phyloP scores from a whole-genome alignment of 2,888 invertebrate genomes.

The Scaptomyza reducta region DNA sequence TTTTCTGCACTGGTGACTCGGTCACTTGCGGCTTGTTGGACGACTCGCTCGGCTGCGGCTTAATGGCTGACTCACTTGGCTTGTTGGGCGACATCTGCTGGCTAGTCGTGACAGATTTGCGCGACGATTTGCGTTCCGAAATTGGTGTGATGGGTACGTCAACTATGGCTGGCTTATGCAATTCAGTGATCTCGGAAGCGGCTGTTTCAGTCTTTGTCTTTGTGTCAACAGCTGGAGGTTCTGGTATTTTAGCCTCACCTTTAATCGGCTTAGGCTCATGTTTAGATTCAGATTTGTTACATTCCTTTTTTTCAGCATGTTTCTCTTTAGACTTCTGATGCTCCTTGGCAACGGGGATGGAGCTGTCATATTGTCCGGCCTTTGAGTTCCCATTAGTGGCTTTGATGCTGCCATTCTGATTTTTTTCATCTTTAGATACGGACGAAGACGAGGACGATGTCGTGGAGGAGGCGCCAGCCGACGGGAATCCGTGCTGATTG shows the following conservation, averaged over 20 bases:
- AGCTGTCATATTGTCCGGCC: slow-evolving; percentile 50
- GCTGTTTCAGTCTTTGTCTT: slow-evolving; percentile 24
- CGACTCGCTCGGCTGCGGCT: neutral
- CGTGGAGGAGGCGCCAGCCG: slow-evolving; percentile 15
- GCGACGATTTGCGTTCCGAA: slow-evolving; percentile 65
- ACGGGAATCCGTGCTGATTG: slow-evolving; percentile 25
- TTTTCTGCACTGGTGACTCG: slow-evolving; percentile 12
- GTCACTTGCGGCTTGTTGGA: neutral
- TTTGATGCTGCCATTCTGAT: slow-evolving; percentile 72
- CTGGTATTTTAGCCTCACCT: slow-evolving; percentile 40
- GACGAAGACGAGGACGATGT: slow-evolving; percentile 8
- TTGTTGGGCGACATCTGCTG: slow-evolving; percentile 55
- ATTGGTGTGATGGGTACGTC: slow-evolving; percentile 45
- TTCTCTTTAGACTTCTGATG: slow-evolving; percentile 52
- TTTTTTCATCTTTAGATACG: slow-evolving; percentile 59
- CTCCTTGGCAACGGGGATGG: slow-evolving; percentile 43
- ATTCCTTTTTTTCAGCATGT: slow-evolving; percentile 27
- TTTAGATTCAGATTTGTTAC: slow-evolving; percentile 4
- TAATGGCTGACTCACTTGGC: neutral
- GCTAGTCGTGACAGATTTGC: slow-evolving; percentile 24
- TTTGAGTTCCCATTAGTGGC: slow-evolving; percentile 60
- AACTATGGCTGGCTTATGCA: neutral
- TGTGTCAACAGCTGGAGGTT: slow-evolving; percentile 20
- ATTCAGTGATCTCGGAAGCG: slow-evolving; percentile 6
- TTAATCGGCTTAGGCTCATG: slow-evolving; percentile 17